A percentile compares a stretch with the other conserved stretches of the same genome.
These are phyloP conservation scores for Piprites chloris DNA, from an alignment of 2,113 vertebrate genomes.

Conservation along the genomic window DNA sequence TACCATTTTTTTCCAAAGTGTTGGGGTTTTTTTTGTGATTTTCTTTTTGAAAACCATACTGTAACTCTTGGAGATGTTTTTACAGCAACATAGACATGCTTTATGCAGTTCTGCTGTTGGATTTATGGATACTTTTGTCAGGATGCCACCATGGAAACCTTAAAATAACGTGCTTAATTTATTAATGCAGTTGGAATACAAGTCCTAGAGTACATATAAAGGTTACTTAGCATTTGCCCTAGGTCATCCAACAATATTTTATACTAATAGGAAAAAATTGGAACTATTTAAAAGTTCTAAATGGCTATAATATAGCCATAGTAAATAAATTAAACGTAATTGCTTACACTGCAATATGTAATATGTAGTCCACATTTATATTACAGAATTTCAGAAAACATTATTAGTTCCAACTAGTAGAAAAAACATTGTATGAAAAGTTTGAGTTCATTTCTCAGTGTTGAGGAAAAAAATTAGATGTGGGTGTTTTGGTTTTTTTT, in stretches of 20 bases:
- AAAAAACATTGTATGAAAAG: not conserved
- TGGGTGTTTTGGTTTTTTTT: no score
- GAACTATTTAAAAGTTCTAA: not conserved
- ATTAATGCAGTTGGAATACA: slow-evolving; percentile 27
- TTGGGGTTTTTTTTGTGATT: slow-evolving; percentile 44
- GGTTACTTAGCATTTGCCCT: not conserved
- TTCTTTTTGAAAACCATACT: slow-evolving; percentile 62
- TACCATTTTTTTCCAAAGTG: slow-evolving; percentile 52
- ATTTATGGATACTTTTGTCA: slow-evolving; percentile 53
- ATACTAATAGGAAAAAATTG: not conserved
- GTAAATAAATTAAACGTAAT: not conserved
- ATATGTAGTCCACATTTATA: not conserved
- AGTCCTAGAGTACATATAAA: not conserved
- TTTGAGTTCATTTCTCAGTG: not conserved
- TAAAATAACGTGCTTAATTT: slow-evolving; percentile 17
- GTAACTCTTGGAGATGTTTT: slow-evolving; percentile 47
- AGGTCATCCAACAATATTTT: not conserved
- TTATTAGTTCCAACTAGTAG: not conserved
- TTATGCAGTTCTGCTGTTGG: slow-evolving; percentile 25
- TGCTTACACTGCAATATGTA: not conserved
- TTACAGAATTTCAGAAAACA: not conserved
- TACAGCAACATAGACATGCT: slow-evolving; percentile 36
- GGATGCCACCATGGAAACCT: slow-evolving; percentile 31
- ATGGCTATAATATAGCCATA: not conserved
- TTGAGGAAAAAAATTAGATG: not conserved